phyloP scores from a whole-genome alignment of 2,797 vertebrate species.

The Urosaurus nigricauda region DNA sequence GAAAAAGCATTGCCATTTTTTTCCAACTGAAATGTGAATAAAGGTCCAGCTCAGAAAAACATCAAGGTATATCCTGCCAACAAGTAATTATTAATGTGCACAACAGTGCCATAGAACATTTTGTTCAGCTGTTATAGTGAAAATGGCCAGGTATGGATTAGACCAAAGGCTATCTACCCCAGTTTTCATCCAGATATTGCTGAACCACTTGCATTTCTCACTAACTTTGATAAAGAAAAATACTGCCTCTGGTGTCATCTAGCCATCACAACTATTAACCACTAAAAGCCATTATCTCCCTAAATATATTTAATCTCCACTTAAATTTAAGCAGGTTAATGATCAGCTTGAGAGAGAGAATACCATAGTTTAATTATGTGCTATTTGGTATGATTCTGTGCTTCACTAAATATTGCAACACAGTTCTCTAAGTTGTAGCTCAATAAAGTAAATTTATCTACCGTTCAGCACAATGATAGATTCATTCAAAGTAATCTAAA shows the following conservation, averaged over 20 bases:
- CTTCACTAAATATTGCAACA: no score
- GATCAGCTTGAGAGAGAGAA: not conserved
- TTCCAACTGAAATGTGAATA: not conserved
- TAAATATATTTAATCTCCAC: not conserved
- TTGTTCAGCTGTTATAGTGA: not conserved
- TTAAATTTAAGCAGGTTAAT: not conserved
- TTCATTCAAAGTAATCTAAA: no score
- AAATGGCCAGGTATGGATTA: not conserved
- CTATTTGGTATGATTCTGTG: no score
- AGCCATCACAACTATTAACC: not conserved
- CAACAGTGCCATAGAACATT: not conserved
- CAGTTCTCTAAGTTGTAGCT: no score
- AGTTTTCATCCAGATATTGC: not conserved
- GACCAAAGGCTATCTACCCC: not conserved
- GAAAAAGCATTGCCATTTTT: not conserved
- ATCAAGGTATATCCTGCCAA: not conserved
- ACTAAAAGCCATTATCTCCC: not conserved
- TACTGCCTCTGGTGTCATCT: not conserved
- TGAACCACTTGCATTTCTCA: not conserved
- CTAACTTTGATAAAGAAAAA: not conserved
- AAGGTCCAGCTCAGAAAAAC: not conserved
- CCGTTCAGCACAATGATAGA: no score
- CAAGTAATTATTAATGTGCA: not conserved
- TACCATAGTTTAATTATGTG: not conserved
- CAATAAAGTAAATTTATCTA: no score